Evolutionary conservation across 2,888 invertebrate species (phyloP).

Genomic region (Calliopum simillimum): DNA sequence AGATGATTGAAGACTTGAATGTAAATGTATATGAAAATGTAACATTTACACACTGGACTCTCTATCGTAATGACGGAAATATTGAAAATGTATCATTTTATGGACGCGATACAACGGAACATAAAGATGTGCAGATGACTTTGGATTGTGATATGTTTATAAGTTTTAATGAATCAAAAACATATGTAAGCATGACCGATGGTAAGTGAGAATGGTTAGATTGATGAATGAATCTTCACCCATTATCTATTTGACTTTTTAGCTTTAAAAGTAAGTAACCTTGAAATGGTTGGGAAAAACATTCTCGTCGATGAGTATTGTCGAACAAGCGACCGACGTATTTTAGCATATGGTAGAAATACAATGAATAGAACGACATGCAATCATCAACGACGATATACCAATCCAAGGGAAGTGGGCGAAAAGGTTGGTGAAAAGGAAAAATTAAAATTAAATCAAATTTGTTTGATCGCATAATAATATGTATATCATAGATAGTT

Average conservation of each 20-base stretch:
- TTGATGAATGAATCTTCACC: background rate
- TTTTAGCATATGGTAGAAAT: slow-evolving; percentile 55
- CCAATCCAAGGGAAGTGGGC: slow-evolving; percentile 51
- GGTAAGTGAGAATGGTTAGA: slow-evolving; percentile 25
- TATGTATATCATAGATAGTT: too few species aligned
- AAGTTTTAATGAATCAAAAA: slow-evolving; percentile 46
- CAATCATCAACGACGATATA: slow-evolving; percentile 51
- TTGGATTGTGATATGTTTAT: slow-evolving; percentile 56
- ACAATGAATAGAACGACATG: slow-evolving; percentile 34
- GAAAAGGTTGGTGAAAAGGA: slow-evolving; percentile 50
- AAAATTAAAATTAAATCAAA: background rate
- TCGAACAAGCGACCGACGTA: slow-evolving; percentile 50
- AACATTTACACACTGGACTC: slow-evolving; percentile 40
- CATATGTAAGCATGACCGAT: slow-evolving; percentile 31
- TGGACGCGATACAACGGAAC: slow-evolving; percentile 8
- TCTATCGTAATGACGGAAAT: slow-evolving; percentile 24
- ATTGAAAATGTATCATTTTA: slow-evolving; percentile 50
- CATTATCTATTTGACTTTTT: background rate
- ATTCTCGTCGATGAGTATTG: slow-evolving; percentile 51
- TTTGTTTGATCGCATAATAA: too few species aligned
- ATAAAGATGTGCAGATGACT: slow-evolving; percentile 19
- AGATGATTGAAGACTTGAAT: slow-evolving; percentile 52
- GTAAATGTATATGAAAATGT: slow-evolving; percentile 45
- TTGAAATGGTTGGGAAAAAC: slow-evolving; percentile 34
- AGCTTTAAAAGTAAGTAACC: slow-evolving; percentile 38